Evolutionary conservation across 2,888 invertebrate genomes (phyloP).

Genomic region (Melitaea athalia): DNA sequence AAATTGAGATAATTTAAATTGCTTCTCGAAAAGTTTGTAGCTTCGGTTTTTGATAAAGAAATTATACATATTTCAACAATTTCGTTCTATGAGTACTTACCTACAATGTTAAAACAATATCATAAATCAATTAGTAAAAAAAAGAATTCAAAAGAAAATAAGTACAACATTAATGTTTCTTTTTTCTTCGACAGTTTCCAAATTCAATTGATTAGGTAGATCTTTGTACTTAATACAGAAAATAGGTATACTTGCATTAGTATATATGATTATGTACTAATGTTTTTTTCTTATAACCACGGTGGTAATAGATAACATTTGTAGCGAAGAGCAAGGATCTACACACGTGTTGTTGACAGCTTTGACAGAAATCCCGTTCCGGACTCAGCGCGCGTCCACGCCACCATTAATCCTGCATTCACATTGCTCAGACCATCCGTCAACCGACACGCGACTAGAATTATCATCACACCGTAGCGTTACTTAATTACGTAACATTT

Average conservation of each 20-base stretch:
- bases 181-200: not conserved
- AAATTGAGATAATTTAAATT: conserved; percentile 1
- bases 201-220: no score
- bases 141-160: not conserved
- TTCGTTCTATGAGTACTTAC: no score
- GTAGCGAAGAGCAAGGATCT: conserved; percentile 31
- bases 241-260: not conserved
- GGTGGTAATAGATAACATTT: conserved; percentile 20
- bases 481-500: conserved; percentile 28
- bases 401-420: conserved; percentile 49
- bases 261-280: not conserved
- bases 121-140: not conserved
- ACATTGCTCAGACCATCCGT: conserved; percentile 49
- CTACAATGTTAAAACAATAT: no score
- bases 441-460: conserved; percentile 57
- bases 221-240: no score
- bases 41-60: not conserved
- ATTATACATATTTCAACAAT: not conserved
- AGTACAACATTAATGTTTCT: not conserved
- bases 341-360: conserved; percentile 54
- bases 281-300: not conserved
- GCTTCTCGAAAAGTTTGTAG: not conserved
- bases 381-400: conserved; percentile 43
- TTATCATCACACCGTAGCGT: conserved; percentile 45
- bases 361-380: conserved; percentile 60